A percentile compares a stretch with the other conserved stretches of the same genome.
phyloP scores from a whole-genome alignment of 2,113 vertebrate genomes.

The Corythaeola cristata region DNA sequence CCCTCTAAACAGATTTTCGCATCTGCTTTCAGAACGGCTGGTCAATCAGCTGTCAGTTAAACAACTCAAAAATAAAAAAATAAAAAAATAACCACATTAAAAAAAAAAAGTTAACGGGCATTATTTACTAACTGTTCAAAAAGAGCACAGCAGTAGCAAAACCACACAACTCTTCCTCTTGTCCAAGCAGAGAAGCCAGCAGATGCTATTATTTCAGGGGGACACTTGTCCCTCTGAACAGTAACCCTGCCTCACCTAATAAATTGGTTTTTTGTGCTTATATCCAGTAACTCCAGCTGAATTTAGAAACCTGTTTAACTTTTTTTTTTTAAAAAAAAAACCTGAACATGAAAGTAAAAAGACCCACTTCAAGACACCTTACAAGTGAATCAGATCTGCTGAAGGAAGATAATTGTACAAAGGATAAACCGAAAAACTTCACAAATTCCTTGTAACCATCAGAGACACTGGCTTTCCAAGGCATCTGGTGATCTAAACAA shows the following conservation, averaged over 20 bases:
- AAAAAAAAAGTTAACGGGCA: background rate
- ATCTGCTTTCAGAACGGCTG: background rate
- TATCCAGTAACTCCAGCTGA: background rate
- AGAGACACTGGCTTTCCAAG: background rate
- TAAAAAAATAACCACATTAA: no score
- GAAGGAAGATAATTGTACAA: background rate
- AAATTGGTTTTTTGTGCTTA: background rate
- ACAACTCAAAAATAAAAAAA: background rate
- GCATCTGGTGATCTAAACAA: background rate
- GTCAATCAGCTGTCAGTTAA: background rate
- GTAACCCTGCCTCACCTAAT: background rate
- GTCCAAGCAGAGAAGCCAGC: background rate
- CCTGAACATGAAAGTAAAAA: background rate
- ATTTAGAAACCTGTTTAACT: background rate
- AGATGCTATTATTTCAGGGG: background rate
- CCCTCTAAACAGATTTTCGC: background rate
- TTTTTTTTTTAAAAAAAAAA: background rate
- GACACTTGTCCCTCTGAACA: background rate
- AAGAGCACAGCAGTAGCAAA: background rate
- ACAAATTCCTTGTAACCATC: background rate
- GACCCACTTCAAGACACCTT: background rate
- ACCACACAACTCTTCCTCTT: background rate
- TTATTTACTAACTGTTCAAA: background rate
- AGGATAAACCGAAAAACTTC: background rate
- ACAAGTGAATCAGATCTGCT: background rate